These are phyloP conservation scores for Zaprionus taronus DNA, from an alignment of 1,140 invertebrate genomes.

Conservation along the genomic window DNA sequence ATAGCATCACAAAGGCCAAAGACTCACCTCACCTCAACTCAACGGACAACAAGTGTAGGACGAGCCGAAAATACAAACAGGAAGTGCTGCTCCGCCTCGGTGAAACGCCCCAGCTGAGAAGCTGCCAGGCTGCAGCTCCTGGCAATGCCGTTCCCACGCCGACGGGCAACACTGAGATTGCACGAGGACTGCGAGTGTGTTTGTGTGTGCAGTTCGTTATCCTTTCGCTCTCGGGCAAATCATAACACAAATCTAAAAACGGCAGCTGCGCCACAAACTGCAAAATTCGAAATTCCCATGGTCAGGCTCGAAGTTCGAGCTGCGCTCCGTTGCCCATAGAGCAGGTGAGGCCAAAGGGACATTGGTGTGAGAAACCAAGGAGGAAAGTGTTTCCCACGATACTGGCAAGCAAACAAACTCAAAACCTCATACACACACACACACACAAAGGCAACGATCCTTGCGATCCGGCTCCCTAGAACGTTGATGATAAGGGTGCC, in stretches of 20 bases:
- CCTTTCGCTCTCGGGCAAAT: conserved; percentile 72
- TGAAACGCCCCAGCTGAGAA: conserved; percentile 54
- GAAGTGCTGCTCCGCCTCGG: conserved; percentile 65
- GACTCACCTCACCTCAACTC: background rate
- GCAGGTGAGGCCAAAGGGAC: conserved; percentile 83
- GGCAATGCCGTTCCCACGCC: conserved; percentile 63
- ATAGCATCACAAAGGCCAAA: conserved; percentile 67
- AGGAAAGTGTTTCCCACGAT: conserved; percentile 84
- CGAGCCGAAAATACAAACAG: conserved; percentile 65
- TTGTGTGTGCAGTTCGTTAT: conserved; percentile 67
- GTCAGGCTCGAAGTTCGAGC: conserved; percentile 14
- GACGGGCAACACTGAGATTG: conserved; percentile 52
- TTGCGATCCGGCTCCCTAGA: conserved; percentile 69
- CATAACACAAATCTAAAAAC: conserved; percentile 80
- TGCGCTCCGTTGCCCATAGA: conserved; percentile 59
- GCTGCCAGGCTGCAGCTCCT: conserved; percentile 6
- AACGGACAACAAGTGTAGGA: conserved; percentile 2
- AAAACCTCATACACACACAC: conserved; percentile 24
- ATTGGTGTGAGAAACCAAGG: conserved; percentile 82
- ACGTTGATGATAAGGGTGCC: conserved; percentile 70
- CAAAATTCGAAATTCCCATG: conserved; percentile 62
- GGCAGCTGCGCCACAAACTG: conserved; percentile 72
- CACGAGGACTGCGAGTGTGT: conserved; percentile 27
- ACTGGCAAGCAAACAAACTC: conserved; percentile 34
- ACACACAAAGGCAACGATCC: conserved; percentile 53